phyloP scores from a whole-genome alignment of 30 jellyfish, hydroid and myxozoan species.

The Aurelia aurita region DNA sequence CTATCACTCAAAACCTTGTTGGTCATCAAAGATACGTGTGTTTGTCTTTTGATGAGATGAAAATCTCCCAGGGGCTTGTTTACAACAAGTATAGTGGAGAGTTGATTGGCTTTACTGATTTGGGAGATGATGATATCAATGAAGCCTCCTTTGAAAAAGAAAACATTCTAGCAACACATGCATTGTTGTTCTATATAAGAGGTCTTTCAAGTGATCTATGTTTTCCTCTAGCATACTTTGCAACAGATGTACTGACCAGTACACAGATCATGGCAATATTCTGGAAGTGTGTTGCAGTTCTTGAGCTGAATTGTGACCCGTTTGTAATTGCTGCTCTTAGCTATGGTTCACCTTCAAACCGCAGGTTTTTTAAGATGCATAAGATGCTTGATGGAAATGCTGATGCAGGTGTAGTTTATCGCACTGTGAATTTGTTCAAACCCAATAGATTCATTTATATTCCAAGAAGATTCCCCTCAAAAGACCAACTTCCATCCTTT shows the following conservation, averaged over 20 bases:
- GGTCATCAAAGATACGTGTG: slow-evolving; percentile 46
- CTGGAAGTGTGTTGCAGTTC: slow-evolving; percentile 27
- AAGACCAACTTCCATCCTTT: too few species aligned
- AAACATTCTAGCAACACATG: slow-evolving; percentile 26
- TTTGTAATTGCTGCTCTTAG: slow-evolving; percentile 6
- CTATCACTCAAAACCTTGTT: not conserved
- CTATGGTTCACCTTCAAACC: slow-evolving; percentile 35
- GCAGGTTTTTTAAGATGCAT: not conserved
- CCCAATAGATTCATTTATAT: slow-evolving; percentile 3
- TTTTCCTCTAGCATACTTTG: slow-evolving; percentile 11
- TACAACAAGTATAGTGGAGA: slow-evolving; percentile 32
- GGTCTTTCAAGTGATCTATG: slow-evolving; percentile 3
- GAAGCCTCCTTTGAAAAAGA: not conserved
- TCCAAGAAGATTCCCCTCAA: too few species aligned
- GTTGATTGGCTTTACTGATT: slow-evolving; percentile 49
- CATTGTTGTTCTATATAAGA: slow-evolving; percentile 7
- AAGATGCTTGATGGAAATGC: not conserved
- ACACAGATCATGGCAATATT: slow-evolving; percentile 28
- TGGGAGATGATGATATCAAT: slow-evolving; percentile 41
- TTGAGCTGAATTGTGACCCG: slow-evolving; percentile 2
- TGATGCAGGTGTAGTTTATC: slow-evolving; percentile 9
- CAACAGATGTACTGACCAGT: slow-evolving; percentile 26
- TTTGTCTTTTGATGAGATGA: slow-evolving; percentile 54
- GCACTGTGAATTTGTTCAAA: slow-evolving; percentile 1
- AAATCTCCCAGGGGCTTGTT: slow-evolving; percentile 29